Evolutionary conservation across 2,797 vertebrate genomes (phyloP).

Genomic region (Carapus acus): DNA sequence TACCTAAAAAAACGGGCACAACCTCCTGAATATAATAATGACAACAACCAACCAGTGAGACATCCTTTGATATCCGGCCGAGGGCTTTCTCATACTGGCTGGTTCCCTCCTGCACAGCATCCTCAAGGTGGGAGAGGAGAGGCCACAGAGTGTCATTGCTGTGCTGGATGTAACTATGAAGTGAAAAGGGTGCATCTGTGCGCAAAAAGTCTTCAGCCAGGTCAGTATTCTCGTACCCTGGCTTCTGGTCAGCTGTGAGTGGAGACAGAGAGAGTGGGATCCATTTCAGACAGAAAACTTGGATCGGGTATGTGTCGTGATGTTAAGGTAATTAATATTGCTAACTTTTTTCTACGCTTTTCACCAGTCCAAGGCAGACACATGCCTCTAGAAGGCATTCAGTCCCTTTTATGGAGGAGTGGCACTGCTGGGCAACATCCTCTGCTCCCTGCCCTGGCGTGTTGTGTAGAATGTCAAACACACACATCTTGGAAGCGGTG

Average conservation of each 20-base stretch:
- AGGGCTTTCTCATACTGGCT: constrained; percentile 63
- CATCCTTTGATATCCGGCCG: constrained; percentile 56
- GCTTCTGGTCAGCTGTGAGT: constrained; percentile 66
- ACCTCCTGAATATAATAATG: not conserved
- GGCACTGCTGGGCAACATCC: constrained; percentile 70
- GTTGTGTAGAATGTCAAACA: constrained; percentile 81
- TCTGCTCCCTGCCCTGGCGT: constrained; percentile 57
- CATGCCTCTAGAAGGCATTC: constrained; percentile 81
- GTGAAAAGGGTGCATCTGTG: constrained; percentile 70
- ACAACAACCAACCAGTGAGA: constrained; percentile 68
- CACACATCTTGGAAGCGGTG: constrained; percentile 77
- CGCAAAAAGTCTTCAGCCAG: constrained; percentile 68
- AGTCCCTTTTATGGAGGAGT: constrained; percentile 69
- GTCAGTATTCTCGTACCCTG: constrained; percentile 75
- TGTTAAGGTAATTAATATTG: not conserved
- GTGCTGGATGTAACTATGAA: constrained; percentile 75
- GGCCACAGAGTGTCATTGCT: constrained; percentile 74
- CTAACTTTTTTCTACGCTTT: constrained; percentile 48
- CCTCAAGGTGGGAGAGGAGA: constrained; percentile 76
- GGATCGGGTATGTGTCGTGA: not conserved
- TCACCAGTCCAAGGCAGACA: constrained; percentile 77
- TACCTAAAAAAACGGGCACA: too few relatives aligned
- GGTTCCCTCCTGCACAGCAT: constrained; percentile 73
- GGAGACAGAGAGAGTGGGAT: not conserved
- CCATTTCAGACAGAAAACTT: not conserved